A percentile compares a stretch with the other conserved stretches of the same genome.
Evolutionary conservation across 2,888 invertebrate species (phyloP).

Genomic region (Rotaria magnacalcarata): DNA sequence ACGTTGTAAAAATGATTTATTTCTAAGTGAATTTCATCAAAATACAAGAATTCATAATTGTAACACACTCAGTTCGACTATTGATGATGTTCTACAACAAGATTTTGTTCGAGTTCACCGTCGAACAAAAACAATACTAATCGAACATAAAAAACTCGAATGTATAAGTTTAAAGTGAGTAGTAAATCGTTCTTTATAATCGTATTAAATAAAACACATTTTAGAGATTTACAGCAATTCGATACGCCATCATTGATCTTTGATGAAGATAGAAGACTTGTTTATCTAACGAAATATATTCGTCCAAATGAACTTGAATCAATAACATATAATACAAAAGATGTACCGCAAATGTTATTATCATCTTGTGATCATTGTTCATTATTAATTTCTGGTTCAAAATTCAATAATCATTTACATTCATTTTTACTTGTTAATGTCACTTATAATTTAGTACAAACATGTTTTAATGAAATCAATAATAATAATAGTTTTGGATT

Average conservation of each 20-base stretch:
- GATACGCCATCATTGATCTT: neutral
- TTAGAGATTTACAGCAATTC: neutral
- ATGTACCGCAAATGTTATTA: neutral
- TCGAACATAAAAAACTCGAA: neutral
- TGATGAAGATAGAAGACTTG: neutral
- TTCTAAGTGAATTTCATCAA: slow-evolving; percentile 17
- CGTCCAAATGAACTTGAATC: neutral
- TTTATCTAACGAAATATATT: neutral
- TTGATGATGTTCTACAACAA: slow-evolving; percentile 13
- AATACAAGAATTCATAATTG: neutral
- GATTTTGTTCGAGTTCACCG: neutral
- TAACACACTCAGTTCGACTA: neutral
- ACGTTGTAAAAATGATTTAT: neutral
- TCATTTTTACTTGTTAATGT: neutral
- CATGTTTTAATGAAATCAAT: neutral
- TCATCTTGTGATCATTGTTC: slow-evolving; percentile 5
- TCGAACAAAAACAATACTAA: neutral
- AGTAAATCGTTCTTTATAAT: no score
- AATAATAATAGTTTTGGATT: neutral
- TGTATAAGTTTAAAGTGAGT: neutral
- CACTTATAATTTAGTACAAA: neutral
- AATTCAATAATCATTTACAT: neutral
- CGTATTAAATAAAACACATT: no score
- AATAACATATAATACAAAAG: neutral
- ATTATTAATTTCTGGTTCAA: neutral